Evolutionary conservation across 2,113 vertebrate species (phyloP), one percentile per base, ranked within the genome.

Genomic region (Pipra filicauda): DNA sequence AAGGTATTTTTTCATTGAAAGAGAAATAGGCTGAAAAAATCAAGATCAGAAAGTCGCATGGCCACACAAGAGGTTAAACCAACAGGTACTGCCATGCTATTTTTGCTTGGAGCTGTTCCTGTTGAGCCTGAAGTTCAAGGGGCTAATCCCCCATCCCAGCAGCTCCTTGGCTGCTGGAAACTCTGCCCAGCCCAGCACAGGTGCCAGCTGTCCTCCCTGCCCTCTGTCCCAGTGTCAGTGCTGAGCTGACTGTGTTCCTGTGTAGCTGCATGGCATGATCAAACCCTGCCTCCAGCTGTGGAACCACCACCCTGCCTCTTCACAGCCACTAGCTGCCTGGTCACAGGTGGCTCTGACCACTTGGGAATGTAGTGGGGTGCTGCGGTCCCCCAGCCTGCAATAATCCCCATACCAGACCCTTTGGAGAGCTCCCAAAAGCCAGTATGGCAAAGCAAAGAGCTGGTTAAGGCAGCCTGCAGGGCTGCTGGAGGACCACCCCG

Each of bases 401-500:
- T 8, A 30, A 37, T 73, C 33, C 58, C 3, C 54, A 6, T 19
- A 20, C 49, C 77, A 39, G 28, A 28, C 26, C 35, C 39, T 92
- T 58, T 8, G 6, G 39, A 62, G 48, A 39, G 31, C 64, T 49
- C 48, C 57, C 22, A 22, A 27, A 86, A 83, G 19, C n/a, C 4
- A 0, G 1, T 19, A 5, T 3, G 18, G 43, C 44, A 66, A 89
- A 64, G 61, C 46, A 35, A 41, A 41, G 72, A 69, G 64, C 43
- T 35, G 39, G 15, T 59, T 28, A 11, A 41, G 59, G 39, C 62
- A 54, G 37, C 28, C 57, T 49, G 37, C 62, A n/a, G 20, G 17
- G 28, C 58, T 69, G 26, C 8, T 41, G 52, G 24, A 72, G 18
- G 24, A 49, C 5, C 35, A 41, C 5, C 6, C 15, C 0, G 0